phyloP scores from a whole-genome alignment of 2,888 invertebrate genomes.

The Amphipyra berbera region DNA sequence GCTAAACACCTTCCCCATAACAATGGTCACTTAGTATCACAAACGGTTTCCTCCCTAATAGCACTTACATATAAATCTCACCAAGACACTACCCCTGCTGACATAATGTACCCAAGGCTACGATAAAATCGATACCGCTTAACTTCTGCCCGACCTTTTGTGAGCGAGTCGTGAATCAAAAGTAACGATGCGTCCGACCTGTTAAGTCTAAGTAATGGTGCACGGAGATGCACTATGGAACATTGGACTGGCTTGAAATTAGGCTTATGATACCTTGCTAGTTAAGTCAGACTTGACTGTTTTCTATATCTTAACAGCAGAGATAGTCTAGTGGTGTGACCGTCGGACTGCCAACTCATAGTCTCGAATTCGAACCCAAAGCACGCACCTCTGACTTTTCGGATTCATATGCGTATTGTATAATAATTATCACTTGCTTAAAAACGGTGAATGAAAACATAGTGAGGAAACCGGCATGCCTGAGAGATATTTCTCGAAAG shows the following conservation, averaged over 20 bases:
- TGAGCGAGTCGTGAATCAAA: slow-evolving; percentile 38
- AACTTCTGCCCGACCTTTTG: slow-evolving; percentile 23
- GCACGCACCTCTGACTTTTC: no score
- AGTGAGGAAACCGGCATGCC: no score
- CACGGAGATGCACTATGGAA: slow-evolving; percentile 5
- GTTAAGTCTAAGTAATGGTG: slow-evolving; percentile 18
- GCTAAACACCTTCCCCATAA: no score
- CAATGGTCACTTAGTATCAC: no score
- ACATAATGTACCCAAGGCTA: slow-evolving; percentile 14
- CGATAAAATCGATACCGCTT: slow-evolving; percentile 33
- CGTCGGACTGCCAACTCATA: no score
- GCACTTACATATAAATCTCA: not conserved
- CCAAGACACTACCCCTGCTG: not conserved
- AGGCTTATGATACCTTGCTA: not conserved
- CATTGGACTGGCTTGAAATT: slow-evolving; percentile 1
- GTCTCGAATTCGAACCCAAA: no score
- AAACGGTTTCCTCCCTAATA: no score
- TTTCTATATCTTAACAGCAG: not conserved
- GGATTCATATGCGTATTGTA: no score
- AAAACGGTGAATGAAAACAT: no score
- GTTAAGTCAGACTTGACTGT: not conserved
- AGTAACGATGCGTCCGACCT: slow-evolving; percentile 24
- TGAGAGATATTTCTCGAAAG: no score
- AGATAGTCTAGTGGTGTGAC: no score
- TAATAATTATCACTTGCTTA: no score